These are phyloP conservation scores for Drosophila atroscutellata DNA, from an alignment of 2,888 invertebrate genomes.

Conservation along the genomic window DNA sequence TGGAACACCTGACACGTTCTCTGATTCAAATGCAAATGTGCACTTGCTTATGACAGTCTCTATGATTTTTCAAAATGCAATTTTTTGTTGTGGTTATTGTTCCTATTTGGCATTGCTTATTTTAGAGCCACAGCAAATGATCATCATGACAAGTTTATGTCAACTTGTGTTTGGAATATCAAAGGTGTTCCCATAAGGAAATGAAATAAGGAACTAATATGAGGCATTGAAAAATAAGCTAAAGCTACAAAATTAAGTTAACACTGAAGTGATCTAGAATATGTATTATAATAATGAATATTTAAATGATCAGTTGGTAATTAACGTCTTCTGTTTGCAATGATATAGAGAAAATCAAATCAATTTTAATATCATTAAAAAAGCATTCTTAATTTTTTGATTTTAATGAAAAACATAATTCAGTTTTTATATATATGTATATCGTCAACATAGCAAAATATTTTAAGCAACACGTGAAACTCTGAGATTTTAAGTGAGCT, in stretches of 20 bases:
- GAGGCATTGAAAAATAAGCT: neutral
- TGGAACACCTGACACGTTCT: constrained; percentile 46
- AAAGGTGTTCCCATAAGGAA: constrained; percentile 29
- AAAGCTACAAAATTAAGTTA: neutral
- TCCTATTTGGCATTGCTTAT: constrained; percentile 9
- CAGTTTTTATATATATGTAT: neutral
- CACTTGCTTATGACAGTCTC: constrained; percentile 48
- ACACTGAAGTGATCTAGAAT: neutral
- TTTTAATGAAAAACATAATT: neutral
- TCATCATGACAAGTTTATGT: constrained; percentile 11
- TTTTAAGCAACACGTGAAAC: neutral
- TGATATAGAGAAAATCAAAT: neutral
- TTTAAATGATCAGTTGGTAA: neutral
- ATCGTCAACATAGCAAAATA: neutral
- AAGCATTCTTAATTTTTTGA: neutral
- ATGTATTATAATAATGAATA: neutral
- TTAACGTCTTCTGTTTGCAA: neutral
- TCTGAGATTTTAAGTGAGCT: neutral
- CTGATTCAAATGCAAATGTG: constrained; percentile 44
- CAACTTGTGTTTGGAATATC: constrained; percentile 32
- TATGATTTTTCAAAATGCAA: constrained; percentile 21
- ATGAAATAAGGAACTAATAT: neutral
- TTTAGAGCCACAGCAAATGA: constrained; percentile 6
- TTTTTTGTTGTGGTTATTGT: neutral
- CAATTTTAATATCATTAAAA: neutral